A percentile compares a stretch with the other conserved stretches of the same genome.
Evolutionary conservation across 2,797 vertebrate genomes (phyloP).

Genomic region (Clarias fuscus): DNA sequence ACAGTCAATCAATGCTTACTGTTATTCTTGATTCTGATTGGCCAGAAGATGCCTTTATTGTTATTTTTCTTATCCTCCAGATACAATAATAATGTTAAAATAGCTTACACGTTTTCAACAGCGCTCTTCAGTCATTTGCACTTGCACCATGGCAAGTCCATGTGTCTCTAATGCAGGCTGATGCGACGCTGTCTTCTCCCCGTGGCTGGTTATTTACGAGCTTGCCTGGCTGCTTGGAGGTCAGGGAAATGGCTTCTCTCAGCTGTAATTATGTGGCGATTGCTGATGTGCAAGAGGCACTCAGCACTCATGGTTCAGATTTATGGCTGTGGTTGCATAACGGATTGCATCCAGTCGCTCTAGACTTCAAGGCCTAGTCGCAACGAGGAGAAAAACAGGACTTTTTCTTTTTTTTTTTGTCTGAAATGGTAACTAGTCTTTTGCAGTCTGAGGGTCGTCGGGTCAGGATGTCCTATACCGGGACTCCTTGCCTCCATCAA

Average conservation of each 20-base stretch:
- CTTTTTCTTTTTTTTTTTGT: neutral
- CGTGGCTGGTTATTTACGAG: constrained; percentile 28
- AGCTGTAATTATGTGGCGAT: constrained; percentile 48
- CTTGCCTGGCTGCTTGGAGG: constrained; percentile 29
- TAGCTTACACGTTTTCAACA: neutral
- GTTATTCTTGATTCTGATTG: neutral
- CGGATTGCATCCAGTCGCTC: constrained; percentile 16
- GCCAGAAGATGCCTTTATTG: neutral
- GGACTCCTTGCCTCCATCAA: too few relatives aligned
- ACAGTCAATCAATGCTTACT: neutral
- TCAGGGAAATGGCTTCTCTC: constrained; percentile 44
- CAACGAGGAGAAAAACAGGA: neutral
- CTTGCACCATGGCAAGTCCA: neutral
- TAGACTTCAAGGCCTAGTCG: constrained; percentile 38
- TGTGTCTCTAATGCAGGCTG: constrained; percentile 13
- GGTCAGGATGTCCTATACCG: neutral
- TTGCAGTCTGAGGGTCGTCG: neutral
- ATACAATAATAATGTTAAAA: neutral
- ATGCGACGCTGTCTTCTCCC: constrained; percentile 8
- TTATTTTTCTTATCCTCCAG: neutral
- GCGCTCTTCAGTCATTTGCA: neutral
- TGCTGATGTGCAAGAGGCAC: constrained; percentile 38
- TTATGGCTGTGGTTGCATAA: constrained; percentile 27
- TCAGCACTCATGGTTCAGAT: constrained; percentile 25
- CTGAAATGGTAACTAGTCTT: neutral